These are phyloP conservation scores for Colostygia pectinataria DNA, from an alignment of 2,888 invertebrate genomes.

Conservation along the genomic window DNA sequence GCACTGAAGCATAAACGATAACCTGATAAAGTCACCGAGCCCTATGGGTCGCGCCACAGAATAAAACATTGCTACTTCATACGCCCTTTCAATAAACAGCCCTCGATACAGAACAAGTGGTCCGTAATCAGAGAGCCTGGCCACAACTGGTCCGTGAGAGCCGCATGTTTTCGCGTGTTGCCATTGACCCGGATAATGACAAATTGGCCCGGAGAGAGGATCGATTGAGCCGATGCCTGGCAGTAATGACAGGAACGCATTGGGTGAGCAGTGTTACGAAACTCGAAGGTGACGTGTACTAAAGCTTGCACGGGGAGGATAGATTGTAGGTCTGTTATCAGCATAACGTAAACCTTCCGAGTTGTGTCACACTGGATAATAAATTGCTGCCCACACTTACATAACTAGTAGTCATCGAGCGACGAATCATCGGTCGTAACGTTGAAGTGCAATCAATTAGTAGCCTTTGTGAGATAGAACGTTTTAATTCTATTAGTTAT, in stretches of 20 bases:
- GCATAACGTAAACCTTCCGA: too few species aligned
- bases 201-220: conserved; percentile 28
- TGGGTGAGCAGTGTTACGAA: conserved; percentile 2
- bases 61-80: too few species aligned
- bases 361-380: conserved; percentile 3
- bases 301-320: too few species aligned
- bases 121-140: background rate
- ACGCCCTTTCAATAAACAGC: conserved; percentile 4
- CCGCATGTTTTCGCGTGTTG: conserved; percentile 22
- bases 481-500: conserved; percentile 28
- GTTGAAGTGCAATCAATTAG: conserved; percentile 25
- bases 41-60: too few species aligned
- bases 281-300: background rate
- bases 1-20: too few species aligned
- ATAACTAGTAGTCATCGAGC: conserved; percentile 7
- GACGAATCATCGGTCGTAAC: conserved; percentile 21
- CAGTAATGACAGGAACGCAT: conserved; percentile 26
- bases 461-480: conserved; percentile 23
- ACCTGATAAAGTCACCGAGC: background rate
- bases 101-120: conserved; percentile 10
- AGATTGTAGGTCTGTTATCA: too few species aligned
- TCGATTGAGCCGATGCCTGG: conserved; percentile 30
- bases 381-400: background rate
- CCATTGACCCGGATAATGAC: conserved; percentile 34
- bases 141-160: background rate